Evolutionary conservation across 64 coral and sea anemone genomes (phyloP).

Genomic region (Astreopora myriophthalma): DNA sequence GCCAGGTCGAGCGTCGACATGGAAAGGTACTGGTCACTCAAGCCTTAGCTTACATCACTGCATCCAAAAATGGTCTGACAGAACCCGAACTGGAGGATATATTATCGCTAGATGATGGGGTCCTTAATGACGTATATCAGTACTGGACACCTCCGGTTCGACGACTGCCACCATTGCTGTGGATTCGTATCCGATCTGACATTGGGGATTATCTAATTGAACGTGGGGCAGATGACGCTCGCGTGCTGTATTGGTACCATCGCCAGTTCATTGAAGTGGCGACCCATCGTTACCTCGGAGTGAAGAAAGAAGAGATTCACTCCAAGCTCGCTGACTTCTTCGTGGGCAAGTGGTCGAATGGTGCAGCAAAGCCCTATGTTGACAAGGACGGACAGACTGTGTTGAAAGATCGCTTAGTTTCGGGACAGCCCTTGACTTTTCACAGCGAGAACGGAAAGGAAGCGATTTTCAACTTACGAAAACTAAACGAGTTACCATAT

Average conservation of each 20-base stretch:
- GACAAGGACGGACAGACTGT: conserved; percentile 44
- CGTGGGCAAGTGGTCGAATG: conserved; percentile 60
- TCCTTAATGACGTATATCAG: conserved; percentile 84
- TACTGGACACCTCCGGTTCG: conserved; percentile 86
- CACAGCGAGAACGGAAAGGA: conserved; percentile 6
- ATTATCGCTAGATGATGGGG: conserved; percentile 75
- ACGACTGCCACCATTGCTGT: conserved; percentile 73
- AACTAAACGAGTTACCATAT: conserved; percentile 80
- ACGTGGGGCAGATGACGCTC: conserved; percentile 69
- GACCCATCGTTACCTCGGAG: conserved; percentile 41
- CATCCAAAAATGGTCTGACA: conserved; percentile 74
- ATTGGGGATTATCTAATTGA: conserved; percentile 74
- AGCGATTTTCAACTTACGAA: conserved; percentile 75
- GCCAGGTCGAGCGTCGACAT: conserved; percentile 61
- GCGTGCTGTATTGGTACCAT: conserved; percentile 84
- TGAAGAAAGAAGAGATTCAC: conserved; percentile 27
- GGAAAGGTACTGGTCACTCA: conserved; percentile 70
- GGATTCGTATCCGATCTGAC: conserved; percentile 75
- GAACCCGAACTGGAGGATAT: conserved; percentile 82
- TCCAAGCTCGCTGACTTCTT: conserved; percentile 72
- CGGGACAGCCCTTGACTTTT: conserved; percentile 70
- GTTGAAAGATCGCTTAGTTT: conserved; percentile 59
- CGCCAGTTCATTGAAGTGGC: conserved; percentile 85
- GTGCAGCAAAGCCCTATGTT: conserved; percentile 58
- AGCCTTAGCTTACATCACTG: conserved; percentile 71